A percentile compares a stretch with the other conserved stretches of the same genome.
Conservation (phyloP, 2,113 vertebrate species). For the Trogon melanurus region DNA sequence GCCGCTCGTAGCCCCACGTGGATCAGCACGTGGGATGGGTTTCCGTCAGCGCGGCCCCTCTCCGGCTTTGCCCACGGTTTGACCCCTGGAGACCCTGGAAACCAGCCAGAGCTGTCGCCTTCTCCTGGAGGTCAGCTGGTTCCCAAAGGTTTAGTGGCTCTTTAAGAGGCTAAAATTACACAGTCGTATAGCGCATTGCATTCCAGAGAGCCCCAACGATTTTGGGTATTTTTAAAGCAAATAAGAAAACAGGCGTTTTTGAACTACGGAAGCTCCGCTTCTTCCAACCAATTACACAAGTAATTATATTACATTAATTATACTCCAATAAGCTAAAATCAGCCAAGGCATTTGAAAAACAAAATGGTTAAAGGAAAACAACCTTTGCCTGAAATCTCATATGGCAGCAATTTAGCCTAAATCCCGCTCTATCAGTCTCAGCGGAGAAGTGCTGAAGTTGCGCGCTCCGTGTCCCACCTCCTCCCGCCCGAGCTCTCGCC, state of each 20-base stretch:
- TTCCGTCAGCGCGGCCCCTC: background rate
- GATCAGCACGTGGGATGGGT: background rate
- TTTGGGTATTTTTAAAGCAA: slow-evolving; percentile 55
- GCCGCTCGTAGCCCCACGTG: background rate
- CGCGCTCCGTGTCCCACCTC: background rate
- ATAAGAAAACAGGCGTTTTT: slow-evolving; percentile 23
- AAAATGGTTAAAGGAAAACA: slow-evolving; percentile 69
- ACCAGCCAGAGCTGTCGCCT: background rate
- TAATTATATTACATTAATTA: slow-evolving; percentile 1
- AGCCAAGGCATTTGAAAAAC: slow-evolving; percentile 48
- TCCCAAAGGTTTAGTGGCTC: slow-evolving; percentile 41
- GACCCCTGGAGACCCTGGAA: background rate
- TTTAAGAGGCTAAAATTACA: slow-evolving; percentile 48
- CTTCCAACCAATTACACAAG: slow-evolving; percentile 64
- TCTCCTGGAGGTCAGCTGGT: slow-evolving; percentile 23
- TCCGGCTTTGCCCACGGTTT: background rate
- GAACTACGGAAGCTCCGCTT: slow-evolving; percentile 46
- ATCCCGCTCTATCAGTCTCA: slow-evolving; percentile 58
- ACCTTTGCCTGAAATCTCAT: slow-evolving; percentile 64
- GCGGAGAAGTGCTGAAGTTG: slow-evolving; percentile 48
- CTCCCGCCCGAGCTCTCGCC: background rate
- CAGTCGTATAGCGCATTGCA: background rate
- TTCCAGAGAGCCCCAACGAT: slow-evolving; percentile 22
- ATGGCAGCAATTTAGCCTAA: slow-evolving; percentile 64
- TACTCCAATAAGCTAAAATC: slow-evolving; percentile 52